Conservation (phyloP, 2,888 invertebrate genomes). For the Eupsilia transversa region DNA sequence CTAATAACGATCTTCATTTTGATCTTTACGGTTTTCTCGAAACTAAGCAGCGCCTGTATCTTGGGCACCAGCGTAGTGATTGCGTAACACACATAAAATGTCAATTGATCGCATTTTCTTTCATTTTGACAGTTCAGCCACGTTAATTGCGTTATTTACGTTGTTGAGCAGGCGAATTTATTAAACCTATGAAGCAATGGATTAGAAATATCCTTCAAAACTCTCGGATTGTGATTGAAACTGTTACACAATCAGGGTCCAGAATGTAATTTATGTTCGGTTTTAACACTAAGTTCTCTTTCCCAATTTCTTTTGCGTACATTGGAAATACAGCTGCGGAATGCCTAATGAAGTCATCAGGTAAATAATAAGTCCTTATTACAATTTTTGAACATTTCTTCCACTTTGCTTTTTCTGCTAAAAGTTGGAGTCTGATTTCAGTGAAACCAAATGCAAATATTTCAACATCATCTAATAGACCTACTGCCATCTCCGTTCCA, state of each 20-base stretch:
- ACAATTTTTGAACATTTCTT: neutral
- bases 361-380: conserved; percentile 68
- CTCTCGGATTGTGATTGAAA: too few relatives aligned
- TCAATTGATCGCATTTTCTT: neutral
- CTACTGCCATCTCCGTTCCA: neutral
- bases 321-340: conserved; percentile 84
- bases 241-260: neutral
- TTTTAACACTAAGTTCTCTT: conserved; percentile 2
- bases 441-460: neutral
- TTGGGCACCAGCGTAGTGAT: too few relatives aligned
- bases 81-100: neutral
- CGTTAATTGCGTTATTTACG: too few relatives aligned
- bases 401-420: neutral
- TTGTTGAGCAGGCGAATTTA: too few relatives aligned
- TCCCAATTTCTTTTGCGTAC: conserved; percentile 41
- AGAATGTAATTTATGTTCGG: neutral
- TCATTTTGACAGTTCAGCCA: neutral
- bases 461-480: neutral
- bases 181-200: too few relatives aligned
- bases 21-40: neutral
- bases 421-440: neutral
- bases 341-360: conserved; percentile 82
- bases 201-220: too few relatives aligned
- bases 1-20: neutral
- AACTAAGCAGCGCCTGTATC: neutral